Conservation (phyloP, 2,888 invertebrate species). For the Eristalinus sepulchralis region DNA sequence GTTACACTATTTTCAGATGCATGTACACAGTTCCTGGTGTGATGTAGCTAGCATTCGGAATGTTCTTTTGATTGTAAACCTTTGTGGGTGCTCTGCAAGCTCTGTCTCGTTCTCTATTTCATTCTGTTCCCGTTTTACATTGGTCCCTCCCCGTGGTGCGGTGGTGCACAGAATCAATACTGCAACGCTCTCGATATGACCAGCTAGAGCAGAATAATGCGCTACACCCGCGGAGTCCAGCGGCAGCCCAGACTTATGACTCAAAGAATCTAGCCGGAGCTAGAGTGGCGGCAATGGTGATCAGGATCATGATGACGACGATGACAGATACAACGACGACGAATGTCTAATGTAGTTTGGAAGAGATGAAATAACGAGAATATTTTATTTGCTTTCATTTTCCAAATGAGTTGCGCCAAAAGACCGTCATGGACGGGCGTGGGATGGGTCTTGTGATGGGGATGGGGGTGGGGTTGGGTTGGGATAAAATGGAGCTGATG, state of each 20-base stretch:
- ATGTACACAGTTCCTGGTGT: neutral
- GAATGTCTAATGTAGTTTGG: conserved; percentile 44
- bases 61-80: conserved; percentile 24
- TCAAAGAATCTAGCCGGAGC: neutral
- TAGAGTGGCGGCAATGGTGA: neutral
- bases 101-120: no score
- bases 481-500: conserved; percentile 36
- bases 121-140: no score
- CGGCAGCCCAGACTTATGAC: neutral
- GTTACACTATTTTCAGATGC: neutral
- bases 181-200: conserved; percentile 26
- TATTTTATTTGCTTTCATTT: conserved; percentile 70
- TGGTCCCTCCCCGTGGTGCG: no score
- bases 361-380: conserved; percentile 36
- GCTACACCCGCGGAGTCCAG: conserved; percentile 37
- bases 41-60: conserved; percentile 8
- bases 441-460: neutral
- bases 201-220: conserved; percentile 48
- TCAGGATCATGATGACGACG: neutral
- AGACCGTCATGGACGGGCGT: neutral
- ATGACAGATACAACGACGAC: neutral
- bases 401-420: conserved; percentile 62
- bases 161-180: conserved; percentile 17
- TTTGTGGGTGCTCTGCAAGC: neutral
- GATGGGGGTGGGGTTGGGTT: neutral